These are phyloP conservation scores for Platysteira castanea DNA, from an alignment of 2,113 vertebrate species.

Conservation along the genomic window DNA sequence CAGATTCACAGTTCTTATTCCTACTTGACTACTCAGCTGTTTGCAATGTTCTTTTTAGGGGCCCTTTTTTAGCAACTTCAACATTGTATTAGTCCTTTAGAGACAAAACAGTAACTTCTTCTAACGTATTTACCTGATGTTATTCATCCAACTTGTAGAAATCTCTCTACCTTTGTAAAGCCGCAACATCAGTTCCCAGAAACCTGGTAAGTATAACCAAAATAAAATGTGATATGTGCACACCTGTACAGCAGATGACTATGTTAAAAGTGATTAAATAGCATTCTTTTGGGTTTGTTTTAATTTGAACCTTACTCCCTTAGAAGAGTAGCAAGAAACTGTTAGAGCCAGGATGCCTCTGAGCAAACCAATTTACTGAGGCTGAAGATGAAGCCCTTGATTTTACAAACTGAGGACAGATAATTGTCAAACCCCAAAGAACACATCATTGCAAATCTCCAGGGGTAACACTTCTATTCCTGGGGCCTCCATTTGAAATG, in stretches of 20 bases:
- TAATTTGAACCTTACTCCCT: conserved; percentile 48
- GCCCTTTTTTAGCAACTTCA: not conserved
- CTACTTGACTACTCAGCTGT: not conserved
- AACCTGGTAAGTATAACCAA: conserved; percentile 51
- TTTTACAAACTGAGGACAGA: conserved; percentile 45
- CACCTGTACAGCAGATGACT: conserved; percentile 79
- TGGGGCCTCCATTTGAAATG: not conserved
- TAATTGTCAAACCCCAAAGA: conserved; percentile 58
- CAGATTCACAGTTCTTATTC: not conserved
- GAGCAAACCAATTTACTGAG: conserved; percentile 40
- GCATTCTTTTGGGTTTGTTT: conserved; percentile 48
- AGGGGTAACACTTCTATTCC: not conserved
- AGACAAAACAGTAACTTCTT: conserved; percentile 25
- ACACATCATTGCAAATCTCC: not conserved
- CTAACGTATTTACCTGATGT: conserved; percentile 7
- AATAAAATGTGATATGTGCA: conserved; percentile 63
- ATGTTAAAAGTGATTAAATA: conserved; percentile 57
- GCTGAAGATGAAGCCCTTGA: conserved; percentile 52
- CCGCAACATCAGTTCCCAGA: conserved; percentile 21
- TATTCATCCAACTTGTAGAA: conserved; percentile 2
- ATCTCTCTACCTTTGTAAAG: conserved; percentile 30
- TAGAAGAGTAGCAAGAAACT: conserved; percentile 4
- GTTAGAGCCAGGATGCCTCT: conserved; percentile 15
- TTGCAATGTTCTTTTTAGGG: not conserved
- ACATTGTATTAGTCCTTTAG: not conserved